phyloP scores from a whole-genome alignment of 2,888 invertebrate species.

The Callimorpha dominula region DNA sequence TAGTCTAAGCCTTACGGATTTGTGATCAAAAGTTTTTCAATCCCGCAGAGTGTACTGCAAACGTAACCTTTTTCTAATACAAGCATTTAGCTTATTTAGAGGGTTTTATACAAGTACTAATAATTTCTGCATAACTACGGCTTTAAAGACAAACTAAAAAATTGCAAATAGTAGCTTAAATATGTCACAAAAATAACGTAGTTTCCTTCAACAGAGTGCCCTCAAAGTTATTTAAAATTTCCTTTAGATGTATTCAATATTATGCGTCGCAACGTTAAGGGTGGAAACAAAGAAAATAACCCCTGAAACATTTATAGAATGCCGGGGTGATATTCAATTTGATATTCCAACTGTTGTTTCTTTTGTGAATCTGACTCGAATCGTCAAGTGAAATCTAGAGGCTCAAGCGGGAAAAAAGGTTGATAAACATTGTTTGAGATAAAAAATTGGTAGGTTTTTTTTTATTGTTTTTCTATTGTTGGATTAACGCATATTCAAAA shows the following conservation, averaged over 20 bases:
- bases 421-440: conserved; percentile 2
- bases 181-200: neutral
- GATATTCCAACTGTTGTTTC: conserved; percentile 42
- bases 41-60: no score
- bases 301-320: conserved; percentile 31
- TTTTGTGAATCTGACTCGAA: conserved; percentile 45
- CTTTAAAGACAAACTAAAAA: no score
- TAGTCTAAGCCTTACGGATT: no score
- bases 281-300: conserved; percentile 45
- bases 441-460: neutral
- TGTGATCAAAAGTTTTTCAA: no score
- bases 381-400: conserved; percentile 7
- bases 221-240: conserved; percentile 39
- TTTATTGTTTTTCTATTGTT: neutral
- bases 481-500: neutral
- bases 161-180: no score
- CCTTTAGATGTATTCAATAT: conserved; percentile 41
- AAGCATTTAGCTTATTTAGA: no score
- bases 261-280: conserved; percentile 33
- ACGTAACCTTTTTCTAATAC: no score
- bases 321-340: conserved; percentile 50
- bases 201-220: neutral
- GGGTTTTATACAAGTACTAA: no score
- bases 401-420: neutral
- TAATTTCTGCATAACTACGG: no score